Evolutionary conservation across 2,888 invertebrate genomes (phyloP), one percentile per base, ranked within the genome.

Genomic region (Acholoe squamosa): DNA sequence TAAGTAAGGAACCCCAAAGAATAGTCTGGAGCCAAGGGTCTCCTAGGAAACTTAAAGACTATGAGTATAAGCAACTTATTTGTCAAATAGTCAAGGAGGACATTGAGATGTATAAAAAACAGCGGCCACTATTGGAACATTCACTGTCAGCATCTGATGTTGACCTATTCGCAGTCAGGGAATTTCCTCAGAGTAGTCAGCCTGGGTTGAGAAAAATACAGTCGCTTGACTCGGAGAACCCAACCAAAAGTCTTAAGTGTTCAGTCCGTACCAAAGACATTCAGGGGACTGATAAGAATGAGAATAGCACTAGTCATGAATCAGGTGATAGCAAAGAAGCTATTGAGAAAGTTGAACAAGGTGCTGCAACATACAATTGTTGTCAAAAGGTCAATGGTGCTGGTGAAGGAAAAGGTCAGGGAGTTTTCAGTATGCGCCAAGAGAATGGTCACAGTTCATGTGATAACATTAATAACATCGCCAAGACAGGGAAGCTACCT

Each of bases 141-240:
- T 90, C 88, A 10, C 22, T 90, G 31, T 90, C 91, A 16, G 80
- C 80, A 16, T 84, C 90, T 14, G 67, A 67, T 25, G 52, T 33
- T 5, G 91, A 91, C 43, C 76, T 67, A 12, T 92, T 92, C 89
- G 92, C 91, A 12, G 91, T 92, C 33, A 76, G 92, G 0, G 91
- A 92, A 61, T 92, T 92, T 84, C 92, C 92, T 14, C 86, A 89
- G n/a, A 92, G 92, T 77, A 90, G 90, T 76, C 90, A 90, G 34
- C 89, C 89, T 3, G 43, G 25, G 54, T 22, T 89, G 31, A 28
- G 43, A 34, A 76, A 76, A 25, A 34, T 71, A 14, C 56, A 33
- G 77, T 90, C 90, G 14, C 31, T 34, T n/a, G 61, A 77, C 33
- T 51, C 76, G 31, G 61, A 22, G 19, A 33, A 16, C 3, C 80